Conservation (phyloP, 2,888 invertebrate species). For the Psylliodes chrysocephalus region DNA sequence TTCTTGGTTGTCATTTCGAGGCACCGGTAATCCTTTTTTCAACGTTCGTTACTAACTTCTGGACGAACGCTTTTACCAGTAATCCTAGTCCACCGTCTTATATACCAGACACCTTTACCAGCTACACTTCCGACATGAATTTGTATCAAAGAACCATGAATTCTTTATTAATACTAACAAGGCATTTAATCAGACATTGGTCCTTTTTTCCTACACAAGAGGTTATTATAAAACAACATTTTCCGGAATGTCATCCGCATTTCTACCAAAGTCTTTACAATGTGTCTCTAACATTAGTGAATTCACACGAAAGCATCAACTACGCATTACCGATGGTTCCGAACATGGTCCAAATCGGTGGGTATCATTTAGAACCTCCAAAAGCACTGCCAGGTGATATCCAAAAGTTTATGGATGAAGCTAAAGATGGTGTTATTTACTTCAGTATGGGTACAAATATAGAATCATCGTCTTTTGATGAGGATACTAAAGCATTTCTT, state of each 20-base stretch:
- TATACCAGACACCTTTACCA: conserved; percentile 64
- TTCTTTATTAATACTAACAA: conserved; percentile 52
- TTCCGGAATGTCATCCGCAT: conserved; percentile 51
- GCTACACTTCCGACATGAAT: conserved; percentile 62
- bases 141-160: conserved; percentile 69
- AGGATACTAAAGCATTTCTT: conserved; percentile 66
- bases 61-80: conserved; percentile 65
- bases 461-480: conserved; percentile 67
- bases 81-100: conserved; percentile 65
- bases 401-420: conserved; percentile 66
- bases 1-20: conserved; percentile 57
- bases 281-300: conserved; percentile 53
- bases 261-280: conserved; percentile 48
- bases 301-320: conserved; percentile 67
- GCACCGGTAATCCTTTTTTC: conserved; percentile 59
- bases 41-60: conserved; percentile 63
- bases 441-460: conserved; percentile 73
- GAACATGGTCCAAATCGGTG: conserved; percentile 70
- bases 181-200: conserved; percentile 39
- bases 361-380: conserved; percentile 62
- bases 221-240: conserved; percentile 49
- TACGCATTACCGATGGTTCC: conserved; percentile 67
- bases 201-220: conserved; percentile 48
- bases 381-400: conserved; percentile 61
- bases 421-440: conserved; percentile 68